Evolutionary conservation across 2,113 vertebrate species (phyloP).

Genomic region (Nanorana parkeri): DNA sequence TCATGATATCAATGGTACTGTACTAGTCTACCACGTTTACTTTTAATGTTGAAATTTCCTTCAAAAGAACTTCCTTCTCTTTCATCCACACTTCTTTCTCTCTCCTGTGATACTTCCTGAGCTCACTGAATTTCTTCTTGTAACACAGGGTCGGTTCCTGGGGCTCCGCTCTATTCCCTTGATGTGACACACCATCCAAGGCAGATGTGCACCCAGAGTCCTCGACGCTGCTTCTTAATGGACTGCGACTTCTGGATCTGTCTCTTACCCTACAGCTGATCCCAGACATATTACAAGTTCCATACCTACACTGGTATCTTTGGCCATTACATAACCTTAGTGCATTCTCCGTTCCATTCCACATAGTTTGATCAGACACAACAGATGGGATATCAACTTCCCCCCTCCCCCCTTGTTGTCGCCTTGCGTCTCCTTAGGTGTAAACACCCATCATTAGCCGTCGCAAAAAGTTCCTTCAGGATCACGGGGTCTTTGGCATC

Average conservation of each 20-base stretch:
- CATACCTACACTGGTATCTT: slow-evolving; percentile 53
- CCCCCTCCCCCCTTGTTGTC: slow-evolving; percentile 21
- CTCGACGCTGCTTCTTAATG: slow-evolving; percentile 43
- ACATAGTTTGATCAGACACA: slow-evolving; percentile 62
- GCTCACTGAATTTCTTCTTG: slow-evolving; percentile 72
- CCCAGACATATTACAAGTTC: slow-evolving; percentile 69
- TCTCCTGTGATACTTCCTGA: slow-evolving; percentile 69
- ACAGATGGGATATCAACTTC: slow-evolving; percentile 50
- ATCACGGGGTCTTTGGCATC: slow-evolving; percentile 53
- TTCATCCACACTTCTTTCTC: slow-evolving; percentile 74
- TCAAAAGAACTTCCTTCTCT: slow-evolving; percentile 75
- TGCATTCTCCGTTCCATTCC: slow-evolving; percentile 72
- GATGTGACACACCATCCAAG: slow-evolving; percentile 59
- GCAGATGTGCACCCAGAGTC: not conserved
- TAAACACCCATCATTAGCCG: slow-evolving; percentile 63
- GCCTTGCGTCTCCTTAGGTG: slow-evolving; percentile 34
- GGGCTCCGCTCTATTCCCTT: slow-evolving; percentile 61
- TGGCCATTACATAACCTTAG: slow-evolving; percentile 62
- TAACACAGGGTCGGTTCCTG: slow-evolving; percentile 65
- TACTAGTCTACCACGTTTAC: slow-evolving; percentile 60
- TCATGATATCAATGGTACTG: no score
- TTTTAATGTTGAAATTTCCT: slow-evolving; percentile 78
- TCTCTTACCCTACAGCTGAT: slow-evolving; percentile 64
- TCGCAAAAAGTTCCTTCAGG: slow-evolving; percentile 63
- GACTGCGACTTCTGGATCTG: slow-evolving; percentile 66